Evolutionary conservation across 2,888 invertebrate species (phyloP).

Genomic region (Macrophya annulata): DNA sequence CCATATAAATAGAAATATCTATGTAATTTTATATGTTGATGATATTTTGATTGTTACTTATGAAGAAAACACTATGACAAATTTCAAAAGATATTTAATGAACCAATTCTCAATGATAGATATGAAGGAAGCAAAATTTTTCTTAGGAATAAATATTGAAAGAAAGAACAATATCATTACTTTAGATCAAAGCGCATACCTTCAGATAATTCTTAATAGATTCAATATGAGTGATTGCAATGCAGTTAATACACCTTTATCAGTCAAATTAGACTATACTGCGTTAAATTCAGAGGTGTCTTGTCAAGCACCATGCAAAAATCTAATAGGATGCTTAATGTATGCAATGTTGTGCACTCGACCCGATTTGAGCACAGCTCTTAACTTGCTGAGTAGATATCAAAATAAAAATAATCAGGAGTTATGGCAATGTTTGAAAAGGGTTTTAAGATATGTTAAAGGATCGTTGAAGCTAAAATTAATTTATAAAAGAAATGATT

Average conservation of each 20-base stretch:
- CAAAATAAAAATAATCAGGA: constrained; percentile 45
- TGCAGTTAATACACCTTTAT: background rate
- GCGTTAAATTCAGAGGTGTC: constrained; percentile 27
- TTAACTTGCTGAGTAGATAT: constrained; percentile 54
- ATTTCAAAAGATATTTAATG: no score
- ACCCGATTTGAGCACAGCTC: constrained; percentile 54
- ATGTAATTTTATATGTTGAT: no score
- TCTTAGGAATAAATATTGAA: background rate
- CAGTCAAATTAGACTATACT: constrained; percentile 26
- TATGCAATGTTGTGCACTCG: constrained; percentile 55
- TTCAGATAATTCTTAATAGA: background rate
- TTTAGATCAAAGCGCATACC: background rate
- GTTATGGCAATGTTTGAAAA: constrained; percentile 41
- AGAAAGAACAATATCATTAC: background rate
- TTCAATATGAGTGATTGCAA: background rate
- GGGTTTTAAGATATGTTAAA: no score
- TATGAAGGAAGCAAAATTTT: background rate
- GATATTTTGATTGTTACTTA: no score
- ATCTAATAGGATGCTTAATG: constrained; percentile 60
- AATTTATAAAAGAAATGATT: no score
- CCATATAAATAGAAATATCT: no score
- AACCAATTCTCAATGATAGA: no score
- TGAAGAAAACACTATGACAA: no score
- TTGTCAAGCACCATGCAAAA: constrained; percentile 55
- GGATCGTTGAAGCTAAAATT: no score